Base-by-base conservation (phyloP, 2,888 invertebrate species). In the Heteropelma amictum region DNA sequence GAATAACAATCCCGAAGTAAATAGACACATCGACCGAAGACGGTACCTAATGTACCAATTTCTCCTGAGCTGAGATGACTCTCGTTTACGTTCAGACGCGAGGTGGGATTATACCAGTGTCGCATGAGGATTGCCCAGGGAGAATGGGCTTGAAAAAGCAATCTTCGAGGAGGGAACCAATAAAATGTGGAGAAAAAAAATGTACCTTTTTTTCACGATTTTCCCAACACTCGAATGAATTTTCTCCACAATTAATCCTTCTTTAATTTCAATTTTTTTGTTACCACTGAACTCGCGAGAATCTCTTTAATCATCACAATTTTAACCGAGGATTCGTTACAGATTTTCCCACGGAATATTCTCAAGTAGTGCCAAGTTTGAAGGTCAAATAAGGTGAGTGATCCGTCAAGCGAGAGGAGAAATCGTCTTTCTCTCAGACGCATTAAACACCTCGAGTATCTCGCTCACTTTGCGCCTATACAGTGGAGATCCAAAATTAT, bases 1-100 rank as follows among this genome's bases (percentile, higher is more conserved):
- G 56, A 35, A 35, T 58, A 58, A 64, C 58, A 60, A 73, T 45
- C 45, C 28, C n/a, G 42, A 40, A 63, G 51, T 47, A 54, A 61
- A 72, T 58, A 69, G 42, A 67, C 30, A 33, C 26, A n/a, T n/a
- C 21, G 17, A 53, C 21, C 40, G 14, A 30, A 35, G 19, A 45
- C 58, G n/a, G 49, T 56, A 38, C 53, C 42, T 42, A 64, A 56
- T 35, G 35, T 53, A 33, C 40, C 42, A 17, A 3, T 30, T 60
- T 8, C 17, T 3, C 28, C 30, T 40, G 14, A n/a, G n/a, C n/a
- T n/a, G n/a, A n/a, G n/a, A n/a, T n/a, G n/a, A n/a, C n/a, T n/a
- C n/a, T n/a, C 17, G 23, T 58, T 0, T 26, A 17, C 14, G 12
- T 12, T 40, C 14, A 38, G 19, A 8, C 19, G 8, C 33, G 47